phyloP scores from a whole-genome alignment of 30 jellyfish, hydroid and myxozoan species.

The Pseudorhiza aurosa region DNA sequence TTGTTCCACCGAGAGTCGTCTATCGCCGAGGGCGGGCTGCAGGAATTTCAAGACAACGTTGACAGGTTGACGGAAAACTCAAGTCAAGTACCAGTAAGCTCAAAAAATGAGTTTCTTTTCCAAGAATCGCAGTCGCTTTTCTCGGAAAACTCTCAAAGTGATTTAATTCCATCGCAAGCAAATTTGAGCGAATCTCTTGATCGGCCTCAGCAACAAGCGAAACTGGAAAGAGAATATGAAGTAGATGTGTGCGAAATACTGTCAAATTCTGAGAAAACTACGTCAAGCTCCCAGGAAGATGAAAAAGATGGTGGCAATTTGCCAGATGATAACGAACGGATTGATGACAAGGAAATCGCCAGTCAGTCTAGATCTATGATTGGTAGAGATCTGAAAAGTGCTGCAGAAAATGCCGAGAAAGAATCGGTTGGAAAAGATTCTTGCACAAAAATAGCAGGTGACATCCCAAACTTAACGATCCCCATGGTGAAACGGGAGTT shows the following conservation, averaged over 20 bases:
- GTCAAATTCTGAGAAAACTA: background rate
- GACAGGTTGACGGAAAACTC: background rate
- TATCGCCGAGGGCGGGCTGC: no score
- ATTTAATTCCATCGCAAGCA: background rate
- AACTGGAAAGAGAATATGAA: background rate
- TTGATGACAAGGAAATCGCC: no score
- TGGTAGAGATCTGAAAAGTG: no score
- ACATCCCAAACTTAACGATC: conserved; percentile 4
- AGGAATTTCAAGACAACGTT: background rate
- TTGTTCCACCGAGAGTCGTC: no score
- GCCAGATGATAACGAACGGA: no score
- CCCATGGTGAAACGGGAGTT: conserved; percentile 16
- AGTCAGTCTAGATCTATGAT: no score
- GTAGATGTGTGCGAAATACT: background rate
- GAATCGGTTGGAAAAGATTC: background rate
- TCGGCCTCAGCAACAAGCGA: background rate
- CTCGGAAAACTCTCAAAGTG: background rate
- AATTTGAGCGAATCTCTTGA: background rate
- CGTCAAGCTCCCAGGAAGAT: background rate
- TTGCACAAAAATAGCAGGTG: background rate
- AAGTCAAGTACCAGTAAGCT: background rate
- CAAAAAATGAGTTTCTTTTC: background rate
- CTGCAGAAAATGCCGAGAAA: no score
- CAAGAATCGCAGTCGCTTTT: conserved; percentile 3
- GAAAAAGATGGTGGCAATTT: background rate